A percentile compares a stretch with the other conserved stretches of the same genome.
Conservation (phyloP, 2,113 vertebrate species). For the Ptilorrhoa leucosticta region DNA sequence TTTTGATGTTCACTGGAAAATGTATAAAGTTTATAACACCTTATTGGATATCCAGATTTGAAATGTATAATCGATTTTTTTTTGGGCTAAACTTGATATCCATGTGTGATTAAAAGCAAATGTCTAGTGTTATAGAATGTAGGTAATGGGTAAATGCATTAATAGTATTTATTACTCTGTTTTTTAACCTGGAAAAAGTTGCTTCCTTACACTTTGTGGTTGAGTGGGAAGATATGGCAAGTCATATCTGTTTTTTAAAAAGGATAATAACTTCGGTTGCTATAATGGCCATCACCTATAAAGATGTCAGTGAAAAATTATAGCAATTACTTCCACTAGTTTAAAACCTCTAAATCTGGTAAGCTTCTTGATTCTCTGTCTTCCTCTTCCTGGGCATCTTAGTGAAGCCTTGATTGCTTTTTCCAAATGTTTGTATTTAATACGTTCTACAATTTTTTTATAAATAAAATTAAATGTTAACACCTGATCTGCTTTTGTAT, state of each 20-base stretch:
- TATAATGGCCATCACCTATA: not conserved
- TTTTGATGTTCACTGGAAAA: slow-evolving; percentile 52
- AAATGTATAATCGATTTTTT: not conserved
- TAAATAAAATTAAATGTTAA: slow-evolving; percentile 66
- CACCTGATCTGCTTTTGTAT: not conserved
- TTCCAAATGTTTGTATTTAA: slow-evolving; percentile 58
- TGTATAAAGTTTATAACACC: slow-evolving; percentile 33
- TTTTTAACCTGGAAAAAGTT: slow-evolving; percentile 50
- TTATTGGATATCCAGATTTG: slow-evolving; percentile 22
- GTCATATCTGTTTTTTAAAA: slow-evolving; percentile 27
- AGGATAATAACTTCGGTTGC: not conserved
- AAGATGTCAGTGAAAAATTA: slow-evolving; percentile 30
- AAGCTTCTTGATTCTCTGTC: slow-evolving; percentile 42
- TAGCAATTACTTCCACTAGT: slow-evolving; percentile 2
- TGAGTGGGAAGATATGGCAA: slow-evolving; percentile 9
- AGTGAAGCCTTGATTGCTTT: slow-evolving; percentile 12
- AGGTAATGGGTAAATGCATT: slow-evolving; percentile 40
- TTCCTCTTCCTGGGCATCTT: slow-evolving; percentile 55
- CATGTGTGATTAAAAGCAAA: slow-evolving; percentile 22
- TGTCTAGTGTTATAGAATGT: slow-evolving; percentile 24
- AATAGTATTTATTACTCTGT: slow-evolving; percentile 48
- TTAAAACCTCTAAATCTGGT: slow-evolving; percentile 25
- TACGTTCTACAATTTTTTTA: slow-evolving; percentile 47
- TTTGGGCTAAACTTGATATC: not conserved
- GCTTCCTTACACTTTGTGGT: slow-evolving; percentile 15